phyloP scores from a whole-genome alignment of 2,797 vertebrate species.

The Gallinago nigripennis region DNA sequence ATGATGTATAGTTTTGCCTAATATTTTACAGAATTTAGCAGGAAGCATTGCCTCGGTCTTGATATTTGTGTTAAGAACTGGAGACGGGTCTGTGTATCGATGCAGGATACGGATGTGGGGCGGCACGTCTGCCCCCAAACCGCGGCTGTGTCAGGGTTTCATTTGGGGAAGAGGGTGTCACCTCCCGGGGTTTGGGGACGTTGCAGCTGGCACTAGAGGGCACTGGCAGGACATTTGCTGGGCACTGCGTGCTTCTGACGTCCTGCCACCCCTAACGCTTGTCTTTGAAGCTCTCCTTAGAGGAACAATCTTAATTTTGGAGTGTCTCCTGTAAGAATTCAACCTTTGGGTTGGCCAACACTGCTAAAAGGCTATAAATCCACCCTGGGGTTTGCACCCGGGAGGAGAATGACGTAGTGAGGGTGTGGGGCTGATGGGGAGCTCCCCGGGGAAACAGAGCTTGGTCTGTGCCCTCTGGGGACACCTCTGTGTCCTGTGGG shows the following conservation, averaged over 20 bases:
- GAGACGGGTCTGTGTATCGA: neutral
- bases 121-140: neutral
- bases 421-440: neutral
- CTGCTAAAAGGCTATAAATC: neutral
- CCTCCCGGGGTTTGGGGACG: accelerated
- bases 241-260: neutral
- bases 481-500: accelerated
- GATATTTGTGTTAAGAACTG: neutral
- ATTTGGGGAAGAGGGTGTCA: neutral
- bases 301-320: neutral
- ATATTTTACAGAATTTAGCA: neutral
- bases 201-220: neutral
- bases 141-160: neutral
- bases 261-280: accelerated
- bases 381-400: accelerated
- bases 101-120: neutral
- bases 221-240: neutral
- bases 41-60: neutral
- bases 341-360: neutral
- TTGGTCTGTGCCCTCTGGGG: accelerated
- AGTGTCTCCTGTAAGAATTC: neutral
- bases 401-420: neutral
- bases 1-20: constrained; percentile 32
- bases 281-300: neutral
- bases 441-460: neutral